Percentiles rank a stretch among this genome's conserved stretches.
Evolutionary conservation across 1,140 invertebrate genomes (phyloP).

Genomic region (Aphelenchoides besseyi): DNA sequence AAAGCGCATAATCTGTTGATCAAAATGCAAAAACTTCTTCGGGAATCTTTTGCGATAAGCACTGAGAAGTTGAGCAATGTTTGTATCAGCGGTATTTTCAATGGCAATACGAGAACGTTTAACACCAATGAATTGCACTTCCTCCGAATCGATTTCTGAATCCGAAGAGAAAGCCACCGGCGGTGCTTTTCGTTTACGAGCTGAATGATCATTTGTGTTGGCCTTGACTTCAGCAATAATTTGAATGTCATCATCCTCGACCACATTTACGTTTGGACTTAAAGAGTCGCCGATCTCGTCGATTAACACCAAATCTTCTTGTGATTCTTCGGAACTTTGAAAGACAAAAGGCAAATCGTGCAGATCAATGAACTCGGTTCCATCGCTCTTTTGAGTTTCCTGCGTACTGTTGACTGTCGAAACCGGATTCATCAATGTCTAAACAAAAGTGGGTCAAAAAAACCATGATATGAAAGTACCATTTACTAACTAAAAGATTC

Average conservation of each 20-base stretch:
- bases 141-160: not conserved
- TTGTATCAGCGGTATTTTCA: not conserved
- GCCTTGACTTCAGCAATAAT: not conserved
- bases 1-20: not conserved
- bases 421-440: not conserved
- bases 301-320: not conserved
- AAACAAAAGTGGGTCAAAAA: too few relatives aligned
- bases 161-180: not conserved
- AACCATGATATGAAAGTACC: too few relatives aligned
- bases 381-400: too few relatives aligned
- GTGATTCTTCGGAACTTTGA: not conserved
- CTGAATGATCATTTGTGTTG: not conserved
- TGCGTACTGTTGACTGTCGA: not conserved
- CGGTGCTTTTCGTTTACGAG: not conserved
- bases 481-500: too few relatives aligned
- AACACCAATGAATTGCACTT: not conserved
- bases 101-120: not conserved
- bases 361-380: not conserved
- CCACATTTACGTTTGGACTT: not conserved
- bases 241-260: conserved; percentile 9
- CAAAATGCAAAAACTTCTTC: conserved; percentile 18
- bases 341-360: not conserved
- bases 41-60: conserved; percentile 5
- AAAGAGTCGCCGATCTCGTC: not conserved
- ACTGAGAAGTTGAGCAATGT: not conserved